Base-by-base conservation (phyloP, 2,888 invertebrate species). In the Sminthurinus aureus region DNA sequence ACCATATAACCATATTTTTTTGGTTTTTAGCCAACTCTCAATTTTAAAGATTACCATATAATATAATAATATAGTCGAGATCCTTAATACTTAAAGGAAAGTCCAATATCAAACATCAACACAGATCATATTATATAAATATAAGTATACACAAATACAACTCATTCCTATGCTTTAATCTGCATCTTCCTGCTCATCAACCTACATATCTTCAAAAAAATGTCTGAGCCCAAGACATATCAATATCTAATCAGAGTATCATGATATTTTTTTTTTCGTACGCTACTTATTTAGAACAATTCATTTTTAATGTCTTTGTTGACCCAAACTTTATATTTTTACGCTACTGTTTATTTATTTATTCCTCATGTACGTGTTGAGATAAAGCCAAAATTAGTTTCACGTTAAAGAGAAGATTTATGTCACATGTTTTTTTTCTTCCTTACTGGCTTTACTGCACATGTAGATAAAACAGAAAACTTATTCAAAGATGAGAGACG, bases 31-130 rank as follows among this genome's bases (percentile, higher is more conserved):
- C 67, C 67, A 69, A 69, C 67, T 20, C n/a, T 22, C 67, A 69
- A 69, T 69, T 69, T 69, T 69, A 69, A 69, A 15, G 67, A 69
- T 11, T 58, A 58, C 64, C n/a, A 64, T 64, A 64, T 13, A 64
- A 64, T 64, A 64, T 13, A 64, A 13, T 64, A 13, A 64, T 18
- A 13, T 64, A 64, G n/a, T 18, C 9, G 64, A 64, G 9, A 64
- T n/a, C 15, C 64, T 64, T n/a, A 64, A n/a, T 18, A 64, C 2
- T 1, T 38, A 38, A 38, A 38, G 38, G 38, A 38, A 38, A 38
- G 38, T 6, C 38, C 38, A 38, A 6, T 38, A 38, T 38, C 38
- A 38, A 38, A 38, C 38, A 38, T 38, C 38, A 38, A 38, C 38
- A 38, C 38, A 38, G 38, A 38, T 6, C 38, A 38, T 4, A 38